Conservation (phyloP, 2,888 invertebrate species). For the Seladonia tumulorum region DNA sequence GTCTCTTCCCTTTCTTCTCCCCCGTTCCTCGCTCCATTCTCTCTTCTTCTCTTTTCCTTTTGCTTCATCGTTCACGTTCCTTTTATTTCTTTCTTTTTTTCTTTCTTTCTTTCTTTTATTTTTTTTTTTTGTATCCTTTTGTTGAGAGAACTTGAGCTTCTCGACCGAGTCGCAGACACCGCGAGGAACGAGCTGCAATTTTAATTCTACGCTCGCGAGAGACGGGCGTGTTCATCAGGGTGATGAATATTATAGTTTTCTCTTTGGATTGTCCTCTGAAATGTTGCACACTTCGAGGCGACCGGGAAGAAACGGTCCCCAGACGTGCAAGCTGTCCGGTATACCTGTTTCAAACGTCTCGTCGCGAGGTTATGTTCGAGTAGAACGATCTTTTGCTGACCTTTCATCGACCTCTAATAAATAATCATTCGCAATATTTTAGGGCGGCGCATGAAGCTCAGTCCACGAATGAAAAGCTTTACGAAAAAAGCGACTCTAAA, state of each 20-base stretch:
- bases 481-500: background rate
- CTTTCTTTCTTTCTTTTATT: background rate
- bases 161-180: slow-evolving; percentile 13
- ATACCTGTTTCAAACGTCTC: background rate
- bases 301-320: background rate
- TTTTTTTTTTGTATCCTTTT: background rate
- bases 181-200: background rate
- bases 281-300: background rate
- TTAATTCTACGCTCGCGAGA: background rate
- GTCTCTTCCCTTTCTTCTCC: background rate
- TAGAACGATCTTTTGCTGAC: background rate
- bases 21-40: background rate
- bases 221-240: background rate
- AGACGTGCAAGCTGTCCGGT: background rate
- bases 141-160: slow-evolving; percentile 23
- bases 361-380: background rate
- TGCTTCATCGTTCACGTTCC: background rate
- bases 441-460: background rate
- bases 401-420: background rate
- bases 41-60: background rate
- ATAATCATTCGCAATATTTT: background rate
- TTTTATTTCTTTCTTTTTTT: background rate
- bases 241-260: background rate
- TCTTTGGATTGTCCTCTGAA: background rate
- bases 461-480: background rate